Evolutionary conservation across 92 coral and sea anemone genomes (phyloP).

Genomic region (Muricea muricata): DNA sequence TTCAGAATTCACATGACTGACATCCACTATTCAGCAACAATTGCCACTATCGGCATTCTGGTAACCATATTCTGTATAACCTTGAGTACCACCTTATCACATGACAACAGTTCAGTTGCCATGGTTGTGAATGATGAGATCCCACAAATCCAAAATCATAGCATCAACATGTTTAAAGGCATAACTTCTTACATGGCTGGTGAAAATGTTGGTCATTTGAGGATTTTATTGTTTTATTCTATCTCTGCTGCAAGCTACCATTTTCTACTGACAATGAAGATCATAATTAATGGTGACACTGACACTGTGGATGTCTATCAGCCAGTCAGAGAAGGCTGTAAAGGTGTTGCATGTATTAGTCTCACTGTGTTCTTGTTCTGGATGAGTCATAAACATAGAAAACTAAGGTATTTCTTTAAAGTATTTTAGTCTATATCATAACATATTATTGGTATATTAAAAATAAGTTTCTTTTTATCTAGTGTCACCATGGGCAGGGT

Average conservation of each 20-base stretch:
- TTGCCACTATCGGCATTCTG: background rate
- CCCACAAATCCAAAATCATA: background rate
- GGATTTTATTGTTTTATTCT: conserved; percentile 65
- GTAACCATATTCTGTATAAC: background rate
- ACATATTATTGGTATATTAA: too few species aligned
- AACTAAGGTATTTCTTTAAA: too few species aligned
- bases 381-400: conserved; percentile 64
- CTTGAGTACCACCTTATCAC: background rate
- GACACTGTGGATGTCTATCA: conserved; percentile 2
- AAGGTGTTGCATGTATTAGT: conserved; percentile 61
- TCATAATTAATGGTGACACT: conserved; percentile 25
- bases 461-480: too few species aligned
- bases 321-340: conserved; percentile 56
- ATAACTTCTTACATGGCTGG: conserved; percentile 65
- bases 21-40: conserved; percentile 7
- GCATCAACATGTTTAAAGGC: conserved; percentile 44
- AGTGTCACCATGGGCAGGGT: too few species aligned
- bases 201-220: conserved; percentile 47
- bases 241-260: conserved; percentile 66
- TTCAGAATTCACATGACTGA: conserved; percentile 2
- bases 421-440: background rate
- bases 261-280: conserved; percentile 53
- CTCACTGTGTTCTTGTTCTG: conserved; percentile 65
- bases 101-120: background rate
- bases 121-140: background rate